A percentile compares a stretch with the other conserved stretches of the same genome.
Conservation (phyloP, 1,140 invertebrate species). For the Ephestia elutella region DNA sequence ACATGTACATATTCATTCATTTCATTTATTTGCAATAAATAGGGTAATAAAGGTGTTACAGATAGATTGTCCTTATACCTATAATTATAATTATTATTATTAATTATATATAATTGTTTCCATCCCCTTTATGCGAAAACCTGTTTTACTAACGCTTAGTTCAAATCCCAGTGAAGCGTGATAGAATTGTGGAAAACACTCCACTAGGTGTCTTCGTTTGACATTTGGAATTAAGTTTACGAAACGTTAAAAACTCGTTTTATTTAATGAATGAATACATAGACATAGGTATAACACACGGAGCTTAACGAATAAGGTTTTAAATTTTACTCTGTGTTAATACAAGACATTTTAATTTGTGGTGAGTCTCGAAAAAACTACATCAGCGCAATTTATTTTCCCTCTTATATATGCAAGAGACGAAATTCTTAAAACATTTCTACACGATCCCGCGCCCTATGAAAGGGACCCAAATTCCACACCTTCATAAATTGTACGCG, state of each 20-base stretch:
- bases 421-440: background rate
- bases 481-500: too few relatives aligned
- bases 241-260: background rate
- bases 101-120: background rate
- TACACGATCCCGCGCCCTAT: too few relatives aligned
- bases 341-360: background rate
- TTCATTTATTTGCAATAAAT: too few relatives aligned
- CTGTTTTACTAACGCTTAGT: background rate
- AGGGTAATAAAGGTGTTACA: too few relatives aligned
- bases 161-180: background rate
- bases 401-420: background rate
- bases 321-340: too few relatives aligned
- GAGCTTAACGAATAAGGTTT: background rate
- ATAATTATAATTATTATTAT: too few relatives aligned
- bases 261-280: background rate
- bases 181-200: background rate
- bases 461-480: too few relatives aligned
- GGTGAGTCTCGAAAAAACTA: background rate
- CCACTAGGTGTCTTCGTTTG: background rate
- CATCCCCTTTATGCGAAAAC: background rate
- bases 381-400: background rate
- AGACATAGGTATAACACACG: background rate
- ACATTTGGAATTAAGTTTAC: too few relatives aligned
- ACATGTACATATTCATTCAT: too few relatives aligned
- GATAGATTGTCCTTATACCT: too few relatives aligned